A percentile compares a stretch with the other conserved stretches of the same genome.
Evolutionary conservation across 2,888 invertebrate genomes (phyloP).

Genomic region (Conistra vaccinii): DNA sequence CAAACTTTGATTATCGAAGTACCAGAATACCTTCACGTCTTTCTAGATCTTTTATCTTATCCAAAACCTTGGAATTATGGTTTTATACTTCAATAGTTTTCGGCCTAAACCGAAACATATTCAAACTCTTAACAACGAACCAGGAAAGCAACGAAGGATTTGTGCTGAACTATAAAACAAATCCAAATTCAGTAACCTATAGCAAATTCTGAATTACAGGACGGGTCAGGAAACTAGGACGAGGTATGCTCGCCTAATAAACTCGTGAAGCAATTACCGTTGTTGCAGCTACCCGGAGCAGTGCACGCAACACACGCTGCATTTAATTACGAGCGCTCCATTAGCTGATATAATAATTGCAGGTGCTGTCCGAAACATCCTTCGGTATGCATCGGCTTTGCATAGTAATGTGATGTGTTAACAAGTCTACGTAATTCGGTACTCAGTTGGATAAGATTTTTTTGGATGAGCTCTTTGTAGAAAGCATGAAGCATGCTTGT

Average conservation of each 20-base stretch:
- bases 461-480: slow-evolving; percentile 1
- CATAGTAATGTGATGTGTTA: slow-evolving; percentile 40
- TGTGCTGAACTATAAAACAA: slow-evolving; percentile 1
- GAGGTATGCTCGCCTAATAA: slow-evolving; percentile 57
- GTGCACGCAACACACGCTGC: slow-evolving; percentile 63
- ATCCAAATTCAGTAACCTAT: slow-evolving; percentile 13
- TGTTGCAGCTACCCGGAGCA: slow-evolving; percentile 43
- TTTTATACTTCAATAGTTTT: not conserved
- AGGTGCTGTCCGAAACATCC: slow-evolving; percentile 52
- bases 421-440: slow-evolving; percentile 20
- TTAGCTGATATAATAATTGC: slow-evolving; percentile 63
- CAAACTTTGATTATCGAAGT: not conserved
- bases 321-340: slow-evolving; percentile 67
- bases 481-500: not conserved
- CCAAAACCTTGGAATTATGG: not conserved
- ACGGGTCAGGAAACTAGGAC: slow-evolving; percentile 65
- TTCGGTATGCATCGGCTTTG: slow-evolving; percentile 38
- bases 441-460: not conserved
- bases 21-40: not conserved
- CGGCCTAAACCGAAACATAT: not conserved
- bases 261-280: slow-evolving; percentile 62
- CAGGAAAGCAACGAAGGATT: not conserved
- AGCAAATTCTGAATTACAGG: slow-evolving; percentile 45
- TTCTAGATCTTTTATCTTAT: not conserved
- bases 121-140: not conserved